These are phyloP conservation scores for Littorina saxatilis DNA, from an alignment of 1,140 invertebrate species.

Conservation along the genomic window DNA sequence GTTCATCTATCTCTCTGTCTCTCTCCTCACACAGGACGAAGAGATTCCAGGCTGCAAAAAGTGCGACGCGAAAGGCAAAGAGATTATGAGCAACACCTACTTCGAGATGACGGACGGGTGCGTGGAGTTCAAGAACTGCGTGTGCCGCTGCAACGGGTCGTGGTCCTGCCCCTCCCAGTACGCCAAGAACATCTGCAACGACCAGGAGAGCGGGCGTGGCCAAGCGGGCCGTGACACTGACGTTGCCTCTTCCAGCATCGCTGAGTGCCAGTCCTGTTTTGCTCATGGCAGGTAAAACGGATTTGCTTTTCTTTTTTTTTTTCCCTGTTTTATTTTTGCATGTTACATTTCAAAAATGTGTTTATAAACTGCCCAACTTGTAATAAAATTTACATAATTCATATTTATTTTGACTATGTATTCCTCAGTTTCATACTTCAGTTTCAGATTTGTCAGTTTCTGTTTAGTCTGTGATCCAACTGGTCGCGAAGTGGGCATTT, in stretches of 20 bases:
- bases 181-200: conserved; percentile 50
- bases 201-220: conserved; percentile 8
- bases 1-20: not conserved
- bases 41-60: conserved; percentile 22
- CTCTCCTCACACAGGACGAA: not conserved
- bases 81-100: conserved; percentile 43
- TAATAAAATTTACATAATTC: too few species aligned
- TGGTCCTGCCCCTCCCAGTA: conserved; percentile 57
- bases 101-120: conserved; percentile 58
- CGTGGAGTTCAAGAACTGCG: conserved; percentile 60
- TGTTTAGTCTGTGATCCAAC: too few species aligned
- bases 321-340: not conserved
- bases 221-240: not conserved
- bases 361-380: too few species aligned
- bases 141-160: conserved; percentile 59
- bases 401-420: too few species aligned
- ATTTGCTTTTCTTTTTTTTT: not conserved
- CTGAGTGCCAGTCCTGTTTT: conserved; percentile 49
- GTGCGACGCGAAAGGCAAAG: conserved; percentile 46
- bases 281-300: conserved; percentile 42
- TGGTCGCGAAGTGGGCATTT: too few species aligned
- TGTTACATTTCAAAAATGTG: too few species aligned
- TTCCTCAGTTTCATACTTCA: too few species aligned
- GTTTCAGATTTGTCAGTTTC: too few species aligned
- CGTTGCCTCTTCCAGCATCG: not conserved